Conservation (phyloP, 2,113 vertebrate genomes). For the Empidonax alnorum region DNA sequence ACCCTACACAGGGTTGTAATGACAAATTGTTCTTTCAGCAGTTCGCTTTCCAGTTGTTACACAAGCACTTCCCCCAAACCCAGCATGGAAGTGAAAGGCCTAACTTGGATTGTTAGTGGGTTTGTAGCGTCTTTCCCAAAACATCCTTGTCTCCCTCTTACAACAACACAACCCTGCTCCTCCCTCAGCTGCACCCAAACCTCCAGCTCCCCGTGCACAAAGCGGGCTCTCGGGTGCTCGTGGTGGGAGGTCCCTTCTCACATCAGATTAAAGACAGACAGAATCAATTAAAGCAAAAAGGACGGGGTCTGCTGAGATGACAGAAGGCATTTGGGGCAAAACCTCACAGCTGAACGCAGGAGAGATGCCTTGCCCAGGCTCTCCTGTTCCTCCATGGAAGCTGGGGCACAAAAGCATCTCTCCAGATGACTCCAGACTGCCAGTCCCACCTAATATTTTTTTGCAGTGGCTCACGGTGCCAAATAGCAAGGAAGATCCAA, state of each 20-base stretch:
- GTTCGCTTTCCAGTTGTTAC: not conserved
- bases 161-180: not conserved
- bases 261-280: slow-evolving; percentile 65
- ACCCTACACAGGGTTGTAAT: accelerated
- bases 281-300: slow-evolving; percentile 71
- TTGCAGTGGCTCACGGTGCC: not conserved
- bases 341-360: not conserved
- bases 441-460: not conserved
- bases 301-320: slow-evolving; percentile 48
- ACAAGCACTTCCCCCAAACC: not conserved
- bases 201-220: not conserved
- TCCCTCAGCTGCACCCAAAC: not conserved
- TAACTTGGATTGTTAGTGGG: not conserved
- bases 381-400: not conserved
- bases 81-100: not conserved
- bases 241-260: slow-evolving; percentile 58
- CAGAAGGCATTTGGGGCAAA: slow-evolving; percentile 23
- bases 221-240: not conserved
- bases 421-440: not conserved
- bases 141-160: not conserved
- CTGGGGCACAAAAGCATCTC: not conserved
- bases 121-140: not conserved
- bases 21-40: not conserved
- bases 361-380: not conserved
- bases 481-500: not conserved